Conservation (phyloP, 2,113 vertebrate genomes). For the Pomatostomus ruficeps region DNA sequence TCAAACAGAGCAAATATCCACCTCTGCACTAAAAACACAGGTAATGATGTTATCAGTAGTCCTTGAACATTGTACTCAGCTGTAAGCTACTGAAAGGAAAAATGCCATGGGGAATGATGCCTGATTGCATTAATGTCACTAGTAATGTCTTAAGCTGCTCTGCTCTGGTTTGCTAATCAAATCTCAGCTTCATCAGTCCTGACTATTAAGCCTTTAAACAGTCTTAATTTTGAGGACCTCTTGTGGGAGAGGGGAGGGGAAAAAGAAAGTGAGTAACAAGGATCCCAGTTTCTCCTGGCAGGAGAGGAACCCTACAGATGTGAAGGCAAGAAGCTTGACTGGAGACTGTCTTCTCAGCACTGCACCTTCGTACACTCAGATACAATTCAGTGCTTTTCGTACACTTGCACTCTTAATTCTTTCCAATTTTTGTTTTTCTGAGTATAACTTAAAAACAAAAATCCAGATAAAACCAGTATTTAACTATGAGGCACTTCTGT, state of each 20-base stretch:
- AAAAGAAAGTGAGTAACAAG: neutral
- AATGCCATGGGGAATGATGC: neutral
- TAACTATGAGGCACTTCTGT: neutral
- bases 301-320: accelerated
- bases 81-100: neutral
- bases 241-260: neutral
- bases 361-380: neutral
- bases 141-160: neutral
- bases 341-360: neutral
- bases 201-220: neutral
- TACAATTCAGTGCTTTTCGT: neutral
- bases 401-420: neutral
- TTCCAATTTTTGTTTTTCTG: neutral
- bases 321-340: neutral
- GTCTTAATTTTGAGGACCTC: neutral
- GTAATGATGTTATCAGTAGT: neutral
- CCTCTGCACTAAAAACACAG: neutral
- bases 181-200: constrained; percentile 12
- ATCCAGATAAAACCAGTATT: neutral
- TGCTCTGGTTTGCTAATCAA: constrained; percentile 19
- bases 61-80: neutral
- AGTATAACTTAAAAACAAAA: neutral
- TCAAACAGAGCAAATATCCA: neutral
- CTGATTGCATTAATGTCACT: constrained; percentile 21
- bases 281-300: neutral